Base-by-base conservation (phyloP, 1,140 invertebrate genomes). In the Drosophila ficusphila region DNA sequence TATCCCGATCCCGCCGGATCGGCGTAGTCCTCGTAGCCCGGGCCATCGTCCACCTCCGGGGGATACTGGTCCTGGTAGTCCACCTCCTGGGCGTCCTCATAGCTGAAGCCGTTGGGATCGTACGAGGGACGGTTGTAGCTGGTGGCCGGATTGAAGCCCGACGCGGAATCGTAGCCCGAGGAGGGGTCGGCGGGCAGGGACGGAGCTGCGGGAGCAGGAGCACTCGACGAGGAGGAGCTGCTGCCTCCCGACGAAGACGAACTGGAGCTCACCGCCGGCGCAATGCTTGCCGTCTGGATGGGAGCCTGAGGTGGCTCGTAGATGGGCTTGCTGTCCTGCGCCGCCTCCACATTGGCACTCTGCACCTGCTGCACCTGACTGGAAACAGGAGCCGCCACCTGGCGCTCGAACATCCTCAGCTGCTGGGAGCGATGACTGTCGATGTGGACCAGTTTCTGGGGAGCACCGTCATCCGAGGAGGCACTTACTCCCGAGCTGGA, bases 51-150 rank as follows among this genome's bases (percentile, higher is more conserved):
- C 1, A 76, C 81, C 2, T 88, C 69, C 0, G 89, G 89, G 6
- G 89, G 72, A 76, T 88, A 90, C 29, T 83, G 78, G 58, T 88
- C 82, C 44, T 85, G 68, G 18, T 90, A 83, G 48, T 89, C 86
- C n/a, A 53, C 69, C n/a, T 71, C 79, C 42, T 74, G 75, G 1
- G 38, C 73, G 41, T 89, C 89, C 4, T 88, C 86, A 41, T 90
- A 90, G 58, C 57, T 57, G 31, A 70, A 90, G 19, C 52, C 54
- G 2, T 23, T 57, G 19, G 71, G 79, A 39, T 83, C 76, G 27
- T 88, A 90, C 54, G 68, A 72, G 3, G 88, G 86, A 34, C 75
- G 69, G 25, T 68, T 77, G 23, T 88, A 90, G 34, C 82, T 90
- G 38, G 48, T 72, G 23, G 56, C 41, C 4, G 56, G 53, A 39